Base-by-base conservation (phyloP, 1,140 invertebrate species). In the Sweltsa coloradensis region DNA sequence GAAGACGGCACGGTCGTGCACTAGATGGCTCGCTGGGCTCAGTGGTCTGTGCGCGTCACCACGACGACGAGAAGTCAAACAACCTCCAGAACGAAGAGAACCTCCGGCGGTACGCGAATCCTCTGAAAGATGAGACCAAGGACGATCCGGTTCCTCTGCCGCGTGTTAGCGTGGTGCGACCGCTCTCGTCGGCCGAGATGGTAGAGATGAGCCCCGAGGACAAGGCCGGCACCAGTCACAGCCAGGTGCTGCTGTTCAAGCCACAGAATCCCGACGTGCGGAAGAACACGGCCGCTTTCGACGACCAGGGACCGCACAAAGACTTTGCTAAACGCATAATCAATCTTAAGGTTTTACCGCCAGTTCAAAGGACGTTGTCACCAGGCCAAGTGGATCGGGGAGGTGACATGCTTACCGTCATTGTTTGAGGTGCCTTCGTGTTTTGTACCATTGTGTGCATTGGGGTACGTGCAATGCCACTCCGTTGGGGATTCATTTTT, bases 31-130 rank as follows among this genome's bases (percentile, higher is more conserved):
- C 9, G 16, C 13, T 27, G 36, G 29, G 21, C 21, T 24, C 18
- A 29, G 43, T n/a, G n/a, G n/a, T n/a, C n/a, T n/a, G 22, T 39
- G 18, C 19, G 54, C 71, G 81, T 11, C 77, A 79, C 58, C 78
- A 82, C 51, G 81, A 85, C 54, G 83, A 88, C 61, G 85, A 89
- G 55, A 89, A 89, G 57, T 85, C 83, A 0, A 89, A 89, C 57
- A 91, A 91, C 60, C 66, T 89, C 34, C 86, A 90, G 60, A 90
- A 90, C 62, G 87, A 91, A 59, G 86, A 92, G 62, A 90, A 91
- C 56, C 67, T 90, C 19, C 73, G 86, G 27, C 78, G 71, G 70
- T 78, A 77, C 56, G 69, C 75, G 11, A 78, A 77, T 56, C 74
- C 76, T 0, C 53, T 78, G 11, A 78, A 76, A 51, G 75, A 74